phyloP scores from a whole-genome alignment of 2,888 invertebrate genomes.

The Hetaerina titia region DNA sequence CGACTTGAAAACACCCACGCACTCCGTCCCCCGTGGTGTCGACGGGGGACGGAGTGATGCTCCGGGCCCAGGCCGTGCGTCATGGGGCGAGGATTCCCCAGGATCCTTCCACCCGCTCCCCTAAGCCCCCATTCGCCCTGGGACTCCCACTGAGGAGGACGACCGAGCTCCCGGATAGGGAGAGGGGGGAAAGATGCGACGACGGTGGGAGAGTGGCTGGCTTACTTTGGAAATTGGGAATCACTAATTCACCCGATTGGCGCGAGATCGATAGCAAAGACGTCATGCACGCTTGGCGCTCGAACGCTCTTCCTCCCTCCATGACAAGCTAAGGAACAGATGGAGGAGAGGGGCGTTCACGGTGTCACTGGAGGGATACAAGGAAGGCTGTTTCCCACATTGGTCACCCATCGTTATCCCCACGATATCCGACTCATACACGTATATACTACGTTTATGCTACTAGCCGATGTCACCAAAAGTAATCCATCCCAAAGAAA shows the following conservation, averaged over 20 bases:
- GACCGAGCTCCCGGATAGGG: background rate
- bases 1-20: background rate
- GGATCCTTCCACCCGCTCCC: no score
- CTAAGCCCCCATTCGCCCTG: no score
- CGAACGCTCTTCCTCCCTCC: background rate
- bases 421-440: no score
- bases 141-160: background rate
- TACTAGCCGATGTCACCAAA: no score
- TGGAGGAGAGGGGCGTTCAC: background rate
- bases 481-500: no score
- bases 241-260: conserved; percentile 7
- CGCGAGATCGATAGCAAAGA: background rate
- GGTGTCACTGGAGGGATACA: background rate
- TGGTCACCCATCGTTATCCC: no score
- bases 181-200: background rate
- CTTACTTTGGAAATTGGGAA: conserved; percentile 47
- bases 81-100: background rate
- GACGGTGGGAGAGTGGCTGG: background rate
- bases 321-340: background rate
- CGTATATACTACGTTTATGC: no score
- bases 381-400: background rate
- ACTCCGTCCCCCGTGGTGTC: background rate
- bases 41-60: background rate
- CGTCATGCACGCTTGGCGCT: background rate
- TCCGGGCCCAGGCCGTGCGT: background rate